A percentile compares a stretch with the other conserved stretches of the same genome.
These are phyloP conservation scores for Acheta domesticus DNA, from an alignment of 2,888 invertebrate genomes.

Conservation along the genomic window DNA sequence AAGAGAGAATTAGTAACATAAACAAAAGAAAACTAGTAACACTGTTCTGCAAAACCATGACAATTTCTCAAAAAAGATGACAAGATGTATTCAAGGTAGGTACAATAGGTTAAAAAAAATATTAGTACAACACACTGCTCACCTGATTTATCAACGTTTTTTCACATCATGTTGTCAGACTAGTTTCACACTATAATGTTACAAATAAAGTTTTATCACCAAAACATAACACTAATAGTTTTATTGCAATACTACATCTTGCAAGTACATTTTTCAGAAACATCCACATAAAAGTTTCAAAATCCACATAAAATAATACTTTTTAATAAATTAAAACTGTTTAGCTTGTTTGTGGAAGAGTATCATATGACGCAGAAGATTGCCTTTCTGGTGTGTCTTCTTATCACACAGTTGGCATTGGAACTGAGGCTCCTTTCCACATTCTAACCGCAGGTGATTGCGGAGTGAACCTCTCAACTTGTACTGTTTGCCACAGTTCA, in stretches of 20 bases:
- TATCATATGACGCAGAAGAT: conserved; percentile 34
- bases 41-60: too few species aligned
- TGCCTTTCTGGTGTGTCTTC: conserved; percentile 36
- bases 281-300: too few species aligned
- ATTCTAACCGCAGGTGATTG: conserved; percentile 37
- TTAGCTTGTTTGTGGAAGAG: background rate
- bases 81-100: too few species aligned
- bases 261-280: too few species aligned
- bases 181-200: background rate
- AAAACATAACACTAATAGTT: too few species aligned
- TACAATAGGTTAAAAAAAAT: too few species aligned
- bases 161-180: background rate
- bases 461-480: conserved; percentile 38
- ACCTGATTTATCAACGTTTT: background rate
- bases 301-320: too few species aligned
- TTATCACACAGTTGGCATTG: conserved; percentile 33
- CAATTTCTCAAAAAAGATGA: too few species aligned
- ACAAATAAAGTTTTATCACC: too few species aligned
- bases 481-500: conserved; percentile 36
- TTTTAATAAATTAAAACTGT: background rate
- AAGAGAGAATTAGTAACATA: too few species aligned
- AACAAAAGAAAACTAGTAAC: too few species aligned
- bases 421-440: conserved; percentile 37
- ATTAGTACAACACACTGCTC: background rate
- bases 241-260: too few species aligned